Evolutionary conservation across 2,797 vertebrate species (phyloP), one percentile per base, ranked within the genome.

Genomic region (Bradypodion pumilum): DNA sequence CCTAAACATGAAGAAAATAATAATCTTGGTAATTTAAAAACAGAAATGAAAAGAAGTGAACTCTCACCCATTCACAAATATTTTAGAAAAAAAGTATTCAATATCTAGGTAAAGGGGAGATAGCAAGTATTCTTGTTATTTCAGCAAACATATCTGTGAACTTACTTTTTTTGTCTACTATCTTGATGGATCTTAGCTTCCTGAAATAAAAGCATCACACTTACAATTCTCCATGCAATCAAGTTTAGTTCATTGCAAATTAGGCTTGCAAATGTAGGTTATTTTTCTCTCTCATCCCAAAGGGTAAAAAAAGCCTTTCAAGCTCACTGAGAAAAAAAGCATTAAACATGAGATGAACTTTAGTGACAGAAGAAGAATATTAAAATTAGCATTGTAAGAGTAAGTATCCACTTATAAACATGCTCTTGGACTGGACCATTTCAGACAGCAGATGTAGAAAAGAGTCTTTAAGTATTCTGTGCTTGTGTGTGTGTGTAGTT

Each of bases 201-300:
- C 44, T 19, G 42, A 81, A 76, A 82, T 3, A 56, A 59, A 37
- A 56, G 78, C 32, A 15, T 42, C 29, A 52, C 44, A 19, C 27
- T 37, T 63, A 35, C 42, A 70, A 76, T 63, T 80, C 32, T 42
- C 78, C 78, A 76, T 83, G 78, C 77, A 87, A 56, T 70, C 65
- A 37, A 84, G 35, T 75, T 40, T 35, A 19, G 7, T 83, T 79
- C 77, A 49, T 40, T 46, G 60, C n/a, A 77, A 82, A 79, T n/a
- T 37, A 88, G 2, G 49, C 4, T 82, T 89, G 29, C 44, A 76
- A 66, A 83, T 87, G 16, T 68, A 49, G 60, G 37, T 65, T 70
- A 56, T 69, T 63, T 37, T 83, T 70, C 25, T 60, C 29, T 73
- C 27, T 42, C 62, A 65, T 69, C 35, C 44, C 52, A 44, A 10